A percentile compares a stretch with the other conserved stretches of the same genome.
These are phyloP conservation scores for Adelges cooleyi DNA, from an alignment of 1,140 invertebrate genomes.

Conservation along the genomic window DNA sequence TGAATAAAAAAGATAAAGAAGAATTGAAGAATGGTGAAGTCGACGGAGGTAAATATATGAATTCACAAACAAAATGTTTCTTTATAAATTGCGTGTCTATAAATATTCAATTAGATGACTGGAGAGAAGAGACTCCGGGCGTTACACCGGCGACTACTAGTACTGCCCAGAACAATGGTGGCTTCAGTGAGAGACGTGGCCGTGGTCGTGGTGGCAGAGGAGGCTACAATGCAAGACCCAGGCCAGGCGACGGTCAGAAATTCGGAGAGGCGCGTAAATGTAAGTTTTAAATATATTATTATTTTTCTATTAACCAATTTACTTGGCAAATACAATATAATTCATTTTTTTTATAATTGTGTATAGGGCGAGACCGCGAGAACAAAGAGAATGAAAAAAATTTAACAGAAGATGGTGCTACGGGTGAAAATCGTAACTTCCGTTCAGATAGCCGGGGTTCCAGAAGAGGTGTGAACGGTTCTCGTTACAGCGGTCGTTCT, in stretches of 20 bases:
- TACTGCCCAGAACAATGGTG: constrained; percentile 29
- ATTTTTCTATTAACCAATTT: background rate
- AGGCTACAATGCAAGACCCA: constrained; percentile 39
- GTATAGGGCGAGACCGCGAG: constrained; percentile 42
- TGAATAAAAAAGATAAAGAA: constrained; percentile 30
- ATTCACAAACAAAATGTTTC: background rate
- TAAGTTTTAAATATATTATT: background rate
- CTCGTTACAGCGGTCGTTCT: constrained; percentile 39
- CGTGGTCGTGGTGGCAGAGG: constrained; percentile 42
- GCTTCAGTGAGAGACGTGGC: constrained; percentile 35
- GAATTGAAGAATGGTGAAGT: constrained; percentile 36
- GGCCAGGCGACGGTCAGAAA: background rate
- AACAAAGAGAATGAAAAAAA: constrained; percentile 51
- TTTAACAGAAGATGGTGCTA: constrained; percentile 40
- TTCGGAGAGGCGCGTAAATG: constrained; percentile 13
- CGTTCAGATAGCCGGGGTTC: constrained; percentile 42
- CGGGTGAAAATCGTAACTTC: constrained; percentile 41
- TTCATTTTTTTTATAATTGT: background rate
- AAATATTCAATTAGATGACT: background rate
- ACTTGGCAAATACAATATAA: background rate
- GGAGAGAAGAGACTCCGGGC: constrained; percentile 21
- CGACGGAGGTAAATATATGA: background rate
- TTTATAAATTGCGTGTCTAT: no score
- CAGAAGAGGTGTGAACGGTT: constrained; percentile 40
- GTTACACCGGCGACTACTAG: constrained; percentile 32